Evolutionary conservation across 2,888 invertebrate species (phyloP).

Genomic region (Bembecia ichneumoniformis): DNA sequence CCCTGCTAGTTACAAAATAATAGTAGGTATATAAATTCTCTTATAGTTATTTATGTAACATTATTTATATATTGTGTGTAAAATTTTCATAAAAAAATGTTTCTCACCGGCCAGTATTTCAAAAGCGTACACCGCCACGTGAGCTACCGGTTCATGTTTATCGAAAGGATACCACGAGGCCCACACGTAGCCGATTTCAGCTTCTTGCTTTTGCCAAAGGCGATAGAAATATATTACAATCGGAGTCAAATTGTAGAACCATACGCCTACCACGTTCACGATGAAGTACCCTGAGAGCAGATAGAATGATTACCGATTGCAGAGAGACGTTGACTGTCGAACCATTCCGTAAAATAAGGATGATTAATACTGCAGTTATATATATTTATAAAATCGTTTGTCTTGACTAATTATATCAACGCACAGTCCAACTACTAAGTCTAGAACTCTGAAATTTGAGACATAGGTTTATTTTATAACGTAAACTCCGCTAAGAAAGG

Average conservation of each 20-base stretch:
- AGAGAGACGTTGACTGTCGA: neutral
- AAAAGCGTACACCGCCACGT: conserved; percentile 49
- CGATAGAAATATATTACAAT: conserved; percentile 40
- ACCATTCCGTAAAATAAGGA: neutral
- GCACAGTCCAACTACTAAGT: no score
- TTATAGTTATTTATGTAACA: no score
- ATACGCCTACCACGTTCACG: conserved; percentile 43
- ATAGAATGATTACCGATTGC: neutral
- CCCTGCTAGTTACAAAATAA: no score
- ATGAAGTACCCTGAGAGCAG: conserved; percentile 44
- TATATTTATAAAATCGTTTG: no score
- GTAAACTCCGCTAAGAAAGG: no score
- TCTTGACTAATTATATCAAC: no score
- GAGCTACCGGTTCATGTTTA: conserved; percentile 42
- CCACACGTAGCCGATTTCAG: conserved; percentile 51
- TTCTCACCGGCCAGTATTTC: conserved; percentile 52
- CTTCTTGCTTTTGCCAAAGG: conserved; percentile 27
- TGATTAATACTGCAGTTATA: neutral
- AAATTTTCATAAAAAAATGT: no score
- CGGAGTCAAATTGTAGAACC: conserved; percentile 59
- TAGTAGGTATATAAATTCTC: no score
- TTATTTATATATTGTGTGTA: no score
- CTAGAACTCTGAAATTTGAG: no score
- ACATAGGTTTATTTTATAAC: no score
- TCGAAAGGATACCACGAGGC: conserved; percentile 63